Conservation (phyloP, 2,113 vertebrate genomes). For the Sula dactylatra region DNA sequence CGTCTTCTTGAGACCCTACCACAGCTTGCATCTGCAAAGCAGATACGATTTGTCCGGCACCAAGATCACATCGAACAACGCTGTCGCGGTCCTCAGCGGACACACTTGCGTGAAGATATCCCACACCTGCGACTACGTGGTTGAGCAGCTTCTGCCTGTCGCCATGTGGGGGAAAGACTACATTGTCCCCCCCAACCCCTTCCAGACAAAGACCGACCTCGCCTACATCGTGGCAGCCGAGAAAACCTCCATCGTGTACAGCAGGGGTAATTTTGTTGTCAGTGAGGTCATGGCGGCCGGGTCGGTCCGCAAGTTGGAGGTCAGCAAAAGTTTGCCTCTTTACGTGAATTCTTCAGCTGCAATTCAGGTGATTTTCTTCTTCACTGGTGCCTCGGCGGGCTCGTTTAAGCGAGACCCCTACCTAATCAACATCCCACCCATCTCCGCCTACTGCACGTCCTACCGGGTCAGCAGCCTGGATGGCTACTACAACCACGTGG, state of each 20-base stretch:
- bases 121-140: constrained; percentile 64
- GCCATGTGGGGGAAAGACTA: constrained; percentile 69
- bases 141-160: constrained; percentile 76
- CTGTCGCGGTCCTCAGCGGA: constrained; percentile 67
- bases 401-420: constrained; percentile 39
- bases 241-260: constrained; percentile 12
- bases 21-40: constrained; percentile 74
- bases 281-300: not conserved
- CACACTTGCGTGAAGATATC: constrained; percentile 64
- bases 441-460: constrained; percentile 54
- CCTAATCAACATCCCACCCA: constrained; percentile 61
- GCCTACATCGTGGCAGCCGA: constrained; percentile 64
- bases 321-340: accelerated
- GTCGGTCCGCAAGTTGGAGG: accelerated
- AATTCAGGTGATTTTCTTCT: not conserved
- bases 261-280: accelerated
- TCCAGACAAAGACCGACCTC: not conserved
- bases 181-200: constrained; percentile 45
- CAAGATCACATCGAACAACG: constrained; percentile 13
- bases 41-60: constrained; percentile 41
- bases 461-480: constrained; percentile 47
- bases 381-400: not conserved
- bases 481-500: constrained; percentile 35
- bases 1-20: constrained; percentile 59
- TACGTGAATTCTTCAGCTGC: accelerated